Percentiles rank a stretch among this genome's conserved stretches.
phyloP scores from a whole-genome alignment of 1,140 invertebrate genomes.

The Himalopsyche phryganea region DNA sequence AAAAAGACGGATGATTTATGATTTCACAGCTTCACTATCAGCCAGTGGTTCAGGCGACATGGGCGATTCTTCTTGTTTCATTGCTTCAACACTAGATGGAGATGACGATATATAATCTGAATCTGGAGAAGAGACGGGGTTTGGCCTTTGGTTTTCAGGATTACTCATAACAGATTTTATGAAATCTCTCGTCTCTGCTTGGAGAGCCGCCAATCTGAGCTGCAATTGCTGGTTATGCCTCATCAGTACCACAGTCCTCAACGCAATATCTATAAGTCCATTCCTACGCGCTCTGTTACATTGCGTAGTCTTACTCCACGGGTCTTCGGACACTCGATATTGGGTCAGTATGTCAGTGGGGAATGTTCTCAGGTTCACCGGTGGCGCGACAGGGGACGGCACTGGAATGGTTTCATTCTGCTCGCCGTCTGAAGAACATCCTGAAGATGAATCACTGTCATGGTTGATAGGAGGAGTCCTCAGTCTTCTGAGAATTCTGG shows the following conservation, averaged over 20 bases:
- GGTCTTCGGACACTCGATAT: no score
- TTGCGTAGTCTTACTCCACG: no score
- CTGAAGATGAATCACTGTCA: neutral
- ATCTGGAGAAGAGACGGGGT: neutral
- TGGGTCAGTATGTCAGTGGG: neutral
- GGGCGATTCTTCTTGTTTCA: neutral
- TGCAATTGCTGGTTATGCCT: constrained; percentile 50
- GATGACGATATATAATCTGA: neutral
- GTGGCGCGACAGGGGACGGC: neutral
- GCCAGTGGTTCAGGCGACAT: neutral
- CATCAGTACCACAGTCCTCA: constrained; percentile 49
- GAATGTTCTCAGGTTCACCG: neutral
- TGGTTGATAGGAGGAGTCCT: neutral
- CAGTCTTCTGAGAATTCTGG: constrained; percentile 3
- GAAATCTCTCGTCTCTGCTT: constrained; percentile 47
- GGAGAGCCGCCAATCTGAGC: constrained; percentile 43
- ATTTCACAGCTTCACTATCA: neutral
- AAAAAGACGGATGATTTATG: neutral
- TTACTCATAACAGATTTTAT: constrained; percentile 46
- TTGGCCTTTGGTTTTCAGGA: constrained; percentile 35
- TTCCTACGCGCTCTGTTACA: constrained; percentile 16
- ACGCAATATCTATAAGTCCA: constrained; percentile 47
- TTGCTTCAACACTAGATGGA: neutral
- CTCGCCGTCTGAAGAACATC: neutral
- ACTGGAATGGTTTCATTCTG: neutral